phyloP scores from a whole-genome alignment of 2,888 invertebrate genomes.

The Fragum fragum region DNA sequence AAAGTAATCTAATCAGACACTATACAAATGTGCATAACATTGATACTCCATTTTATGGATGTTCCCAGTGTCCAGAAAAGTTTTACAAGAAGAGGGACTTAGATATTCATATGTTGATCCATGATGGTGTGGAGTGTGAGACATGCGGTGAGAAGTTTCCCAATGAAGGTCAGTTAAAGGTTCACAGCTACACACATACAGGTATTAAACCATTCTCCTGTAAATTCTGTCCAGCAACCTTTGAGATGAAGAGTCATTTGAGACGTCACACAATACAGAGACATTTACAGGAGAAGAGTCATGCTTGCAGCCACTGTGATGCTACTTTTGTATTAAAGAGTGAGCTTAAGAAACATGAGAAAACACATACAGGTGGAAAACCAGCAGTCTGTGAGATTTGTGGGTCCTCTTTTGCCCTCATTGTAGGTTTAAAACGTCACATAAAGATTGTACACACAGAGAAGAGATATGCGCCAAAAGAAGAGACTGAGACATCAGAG shows the following conservation, averaged over 20 bases:
- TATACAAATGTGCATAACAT: slow-evolving; percentile 15
- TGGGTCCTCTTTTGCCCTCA: slow-evolving; percentile 11
- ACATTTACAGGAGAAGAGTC: slow-evolving; percentile 23
- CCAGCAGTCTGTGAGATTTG: slow-evolving; percentile 3
- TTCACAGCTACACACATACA: slow-evolving; percentile 12
- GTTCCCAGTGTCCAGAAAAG: slow-evolving; percentile 21
- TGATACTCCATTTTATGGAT: neutral
- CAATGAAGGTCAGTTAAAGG: slow-evolving; percentile 14
- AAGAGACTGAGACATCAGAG: neutral
- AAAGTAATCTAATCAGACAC: slow-evolving; percentile 17
- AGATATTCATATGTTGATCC: slow-evolving; percentile 16
- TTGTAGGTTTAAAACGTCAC: slow-evolving; percentile 16
- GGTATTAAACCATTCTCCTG: slow-evolving; percentile 19
- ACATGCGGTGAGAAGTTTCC: slow-evolving; percentile 12
- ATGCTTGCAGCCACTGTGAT: slow-evolving; percentile 5
- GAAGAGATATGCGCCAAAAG: neutral
- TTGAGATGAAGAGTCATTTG: slow-evolving; percentile 17
- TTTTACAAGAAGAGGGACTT: slow-evolving; percentile 17
- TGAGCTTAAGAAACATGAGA: slow-evolving; percentile 26
- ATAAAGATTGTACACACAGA: slow-evolving; percentile 18
- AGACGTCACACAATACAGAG: slow-evolving; percentile 23
- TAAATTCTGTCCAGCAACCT: slow-evolving; percentile 17
- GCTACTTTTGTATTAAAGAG: slow-evolving; percentile 19
- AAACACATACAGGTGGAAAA: slow-evolving; percentile 7
- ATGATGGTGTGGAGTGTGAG: slow-evolving; percentile 4